These are phyloP conservation scores for Dysdera silvatica DNA, from an alignment of 1,140 invertebrate genomes.

Conservation along the genomic window DNA sequence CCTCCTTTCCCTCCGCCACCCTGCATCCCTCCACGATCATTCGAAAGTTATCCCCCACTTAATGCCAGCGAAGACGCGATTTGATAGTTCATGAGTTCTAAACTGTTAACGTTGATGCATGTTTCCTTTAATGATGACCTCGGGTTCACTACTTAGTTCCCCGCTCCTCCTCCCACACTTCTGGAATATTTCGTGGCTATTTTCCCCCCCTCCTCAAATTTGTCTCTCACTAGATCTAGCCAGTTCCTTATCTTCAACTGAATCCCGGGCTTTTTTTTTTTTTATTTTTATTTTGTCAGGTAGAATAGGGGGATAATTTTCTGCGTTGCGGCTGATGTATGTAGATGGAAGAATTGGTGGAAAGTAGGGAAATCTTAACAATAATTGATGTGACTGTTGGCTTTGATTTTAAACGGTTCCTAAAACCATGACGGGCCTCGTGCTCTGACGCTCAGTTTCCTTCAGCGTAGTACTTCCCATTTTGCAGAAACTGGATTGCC, in stretches of 20 bases:
- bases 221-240: background rate
- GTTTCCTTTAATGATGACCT: conserved; percentile 22
- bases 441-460: background rate
- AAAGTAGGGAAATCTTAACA: conserved; percentile 3
- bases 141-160: too few relatives aligned
- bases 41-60: too few relatives aligned
- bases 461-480: background rate
- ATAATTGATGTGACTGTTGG: conserved; percentile 18
- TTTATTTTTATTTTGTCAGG: background rate
- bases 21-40: too few relatives aligned
- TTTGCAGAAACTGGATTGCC: too few relatives aligned
- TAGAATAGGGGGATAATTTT: too few relatives aligned
- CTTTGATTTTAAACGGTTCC: conserved; percentile 19
- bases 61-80: conserved; percentile 8
- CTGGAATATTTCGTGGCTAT: too few relatives aligned
- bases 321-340: too few relatives aligned
- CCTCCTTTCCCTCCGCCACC: too few relatives aligned
- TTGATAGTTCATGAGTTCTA: conserved; percentile 14
- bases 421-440: conserved; percentile 15
- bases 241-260: too few relatives aligned
- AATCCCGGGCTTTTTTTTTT: conserved; percentile 3
- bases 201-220: background rate
- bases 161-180: background rate
- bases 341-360: too few relatives aligned
- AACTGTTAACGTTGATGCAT: conserved; percentile 27